Percentiles rank a stretch among this genome's conserved stretches.
These are phyloP conservation scores for Zonitis immaculata DNA, from an alignment of 2,888 invertebrate species.

Conservation along the genomic window DNA sequence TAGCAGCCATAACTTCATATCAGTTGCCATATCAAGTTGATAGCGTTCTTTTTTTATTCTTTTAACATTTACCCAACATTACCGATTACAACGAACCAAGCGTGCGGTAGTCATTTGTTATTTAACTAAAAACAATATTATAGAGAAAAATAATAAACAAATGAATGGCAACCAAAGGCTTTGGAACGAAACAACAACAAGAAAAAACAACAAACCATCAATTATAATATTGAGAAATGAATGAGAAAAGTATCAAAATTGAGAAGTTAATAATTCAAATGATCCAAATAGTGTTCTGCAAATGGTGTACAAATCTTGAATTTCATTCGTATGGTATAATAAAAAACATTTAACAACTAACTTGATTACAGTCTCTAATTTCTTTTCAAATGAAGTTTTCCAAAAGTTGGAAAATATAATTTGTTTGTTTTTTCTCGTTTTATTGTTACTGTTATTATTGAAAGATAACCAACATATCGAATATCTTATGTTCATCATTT, in stretches of 20 bases:
- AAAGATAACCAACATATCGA: not conserved
- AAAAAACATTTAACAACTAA: not conserved
- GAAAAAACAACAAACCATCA: too few species aligned
- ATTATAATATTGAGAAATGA: too few species aligned
- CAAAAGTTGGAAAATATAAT: not conserved
- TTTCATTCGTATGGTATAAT: not conserved
- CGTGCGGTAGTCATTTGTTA: not conserved
- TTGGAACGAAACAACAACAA: too few species aligned
- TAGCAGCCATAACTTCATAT: constrained; percentile 45
- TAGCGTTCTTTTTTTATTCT: constrained; percentile 31
- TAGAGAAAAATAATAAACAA: too few species aligned
- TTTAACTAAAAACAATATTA: not conserved
- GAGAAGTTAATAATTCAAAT: too few species aligned
- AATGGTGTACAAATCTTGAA: too few species aligned
- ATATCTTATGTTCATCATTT: not conserved
- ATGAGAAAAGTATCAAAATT: too few species aligned
- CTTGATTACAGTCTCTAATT: not conserved
- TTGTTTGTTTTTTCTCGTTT: not conserved
- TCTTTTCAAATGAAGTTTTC: not conserved
- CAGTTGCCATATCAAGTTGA: constrained; percentile 43
- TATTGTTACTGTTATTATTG: not conserved
- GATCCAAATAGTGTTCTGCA: too few species aligned
- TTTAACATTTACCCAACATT: not conserved
- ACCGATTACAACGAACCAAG: not conserved
- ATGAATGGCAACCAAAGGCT: too few species aligned